Percentiles rank a stretch among this genome's conserved stretches.
Conservation (phyloP, 2,797 vertebrate genomes). For the Columba guinea region DNA sequence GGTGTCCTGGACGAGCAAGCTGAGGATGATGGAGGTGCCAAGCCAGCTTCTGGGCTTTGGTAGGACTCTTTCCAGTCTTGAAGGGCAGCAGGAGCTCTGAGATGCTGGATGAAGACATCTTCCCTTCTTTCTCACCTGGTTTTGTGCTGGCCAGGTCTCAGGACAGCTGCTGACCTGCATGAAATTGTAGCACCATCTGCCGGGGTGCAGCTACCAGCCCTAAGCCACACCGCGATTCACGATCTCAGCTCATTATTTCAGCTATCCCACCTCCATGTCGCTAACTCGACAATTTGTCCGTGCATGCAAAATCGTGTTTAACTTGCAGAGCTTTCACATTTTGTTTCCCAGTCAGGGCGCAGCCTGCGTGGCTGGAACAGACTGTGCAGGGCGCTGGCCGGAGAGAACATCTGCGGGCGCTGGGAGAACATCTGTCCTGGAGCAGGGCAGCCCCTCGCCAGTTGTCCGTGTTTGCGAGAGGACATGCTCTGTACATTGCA, state of each 20-base stretch:
- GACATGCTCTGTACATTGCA: neutral
- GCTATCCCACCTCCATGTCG: accelerated
- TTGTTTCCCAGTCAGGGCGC: neutral
- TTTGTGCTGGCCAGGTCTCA: neutral
- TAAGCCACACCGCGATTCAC: accelerated
- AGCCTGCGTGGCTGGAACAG: neutral
- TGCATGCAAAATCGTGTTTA: accelerated
- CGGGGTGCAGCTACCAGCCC: neutral
- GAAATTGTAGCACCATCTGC: neutral
- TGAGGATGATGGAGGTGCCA: neutral
- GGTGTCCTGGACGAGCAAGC: neutral
- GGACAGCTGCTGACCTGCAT: accelerated
- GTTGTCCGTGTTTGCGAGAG: accelerated
- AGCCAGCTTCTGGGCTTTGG: neutral
- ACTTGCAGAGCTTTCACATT: neutral
- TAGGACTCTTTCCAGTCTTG: neutral
- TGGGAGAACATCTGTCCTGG: neutral
- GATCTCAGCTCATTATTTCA: neutral
- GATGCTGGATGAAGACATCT: neutral
- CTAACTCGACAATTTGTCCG: no score
- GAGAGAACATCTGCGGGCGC: neutral
- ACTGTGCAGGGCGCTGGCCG: neutral
- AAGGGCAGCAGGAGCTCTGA: neutral
- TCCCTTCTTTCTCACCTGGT: neutral
- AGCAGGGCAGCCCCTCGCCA: neutral